Base-by-base conservation (phyloP, 2,113 vertebrate genomes). In the Strigops habroptila region DNA sequence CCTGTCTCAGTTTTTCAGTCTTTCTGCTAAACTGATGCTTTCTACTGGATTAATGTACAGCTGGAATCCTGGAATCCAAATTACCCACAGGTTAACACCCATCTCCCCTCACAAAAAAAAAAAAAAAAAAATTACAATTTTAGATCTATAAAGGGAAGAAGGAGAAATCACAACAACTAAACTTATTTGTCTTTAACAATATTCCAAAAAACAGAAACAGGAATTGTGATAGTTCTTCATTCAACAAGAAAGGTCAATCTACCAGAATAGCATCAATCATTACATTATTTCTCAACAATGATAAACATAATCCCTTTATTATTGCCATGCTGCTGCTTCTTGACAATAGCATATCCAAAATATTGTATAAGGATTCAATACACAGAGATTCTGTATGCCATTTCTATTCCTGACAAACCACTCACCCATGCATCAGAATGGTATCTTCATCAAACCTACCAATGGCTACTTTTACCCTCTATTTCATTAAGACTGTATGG, bases 61-160 rank as follows among this genome's bases (percentile, higher is more conserved):
- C 43, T 76, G 44, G 25, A 84, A 82, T 22, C 39, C 43, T 76
- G 44, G 25, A 84, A 82, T 22, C 39, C 59, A 49, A 30, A 86
- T 43, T 77, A 83, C 5, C 25, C 18, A 4, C 3, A 41, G 23
- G 14, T 14, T 86, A 53, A 77, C 91, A 43, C 6, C 7, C 5
- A 14, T 3, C 1, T 2, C 1, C 10, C 10, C 7, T 3, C 4
- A 46, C 59, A 64, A 41, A 68, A 41, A 4, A 3, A 57, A 59
- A 79, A 55, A 53, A 60, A 37, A 3, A 3, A 65, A 86, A 74
- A 9, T 30, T 23, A 49, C 4, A 1, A 30, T 55, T 92, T 53
- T 17, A 68, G 35, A 59, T 52, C 51, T 77, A 27, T 19, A 60
- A 78, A 52, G 8, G 2, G 8, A 44, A 90, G 35, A 18, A 30